Evolutionary conservation across 2,888 invertebrate genomes (phyloP).

Genomic region (Ariolimax columbianus): DNA sequence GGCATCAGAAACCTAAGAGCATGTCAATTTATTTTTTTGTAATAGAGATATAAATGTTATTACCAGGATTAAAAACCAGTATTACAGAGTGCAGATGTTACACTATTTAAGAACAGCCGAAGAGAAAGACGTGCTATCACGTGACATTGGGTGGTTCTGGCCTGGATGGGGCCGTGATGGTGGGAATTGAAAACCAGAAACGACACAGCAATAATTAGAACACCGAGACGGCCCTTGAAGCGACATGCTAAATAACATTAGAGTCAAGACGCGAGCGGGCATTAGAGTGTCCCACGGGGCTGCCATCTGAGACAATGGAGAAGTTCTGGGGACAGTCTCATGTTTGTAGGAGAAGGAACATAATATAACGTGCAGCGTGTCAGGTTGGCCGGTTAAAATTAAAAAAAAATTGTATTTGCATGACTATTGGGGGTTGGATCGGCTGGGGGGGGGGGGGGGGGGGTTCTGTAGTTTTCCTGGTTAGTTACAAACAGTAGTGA

Average conservation of each 20-base stretch:
- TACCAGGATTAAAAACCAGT: too few relatives aligned
- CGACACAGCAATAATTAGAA: background rate
- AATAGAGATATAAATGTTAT: too few relatives aligned
- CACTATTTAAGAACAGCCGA: too few relatives aligned
- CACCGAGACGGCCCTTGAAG: background rate
- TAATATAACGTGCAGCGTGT: background rate
- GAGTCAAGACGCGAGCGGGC: background rate
- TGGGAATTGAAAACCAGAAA: background rate
- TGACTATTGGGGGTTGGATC: too few relatives aligned
- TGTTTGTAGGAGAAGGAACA: background rate
- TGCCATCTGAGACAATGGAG: background rate
- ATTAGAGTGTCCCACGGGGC: background rate
- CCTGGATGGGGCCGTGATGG: background rate
- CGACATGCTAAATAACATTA: background rate
- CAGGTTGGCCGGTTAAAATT: background rate
- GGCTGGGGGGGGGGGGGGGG: too few relatives aligned
- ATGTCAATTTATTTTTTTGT: too few relatives aligned
- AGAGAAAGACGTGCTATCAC: too few relatives aligned
- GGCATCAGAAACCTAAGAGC: too few relatives aligned
- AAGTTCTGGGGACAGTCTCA: background rate
- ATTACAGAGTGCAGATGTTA: too few relatives aligned
- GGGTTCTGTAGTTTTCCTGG: too few relatives aligned
- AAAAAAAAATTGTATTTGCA: too few relatives aligned
- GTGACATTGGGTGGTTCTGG: background rate
- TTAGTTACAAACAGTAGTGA: too few relatives aligned